phyloP scores from a whole-genome alignment of 2,888 invertebrate genomes.

The Acanthosepion esculentum region DNA sequence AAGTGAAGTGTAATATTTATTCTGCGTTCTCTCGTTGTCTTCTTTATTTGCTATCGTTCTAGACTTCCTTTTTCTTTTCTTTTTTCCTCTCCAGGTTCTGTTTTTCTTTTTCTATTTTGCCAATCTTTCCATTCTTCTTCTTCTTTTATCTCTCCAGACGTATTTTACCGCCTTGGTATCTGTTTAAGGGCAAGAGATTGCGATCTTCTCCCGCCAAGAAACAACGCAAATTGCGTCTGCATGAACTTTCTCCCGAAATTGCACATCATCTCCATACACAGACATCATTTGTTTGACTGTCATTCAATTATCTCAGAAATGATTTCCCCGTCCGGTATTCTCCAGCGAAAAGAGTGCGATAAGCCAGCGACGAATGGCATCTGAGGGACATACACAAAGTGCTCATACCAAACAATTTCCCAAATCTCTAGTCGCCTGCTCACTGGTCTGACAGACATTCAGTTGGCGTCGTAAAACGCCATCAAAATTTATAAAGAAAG shows the following conservation, averaged over 20 bases:
- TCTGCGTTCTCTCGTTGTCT: no score
- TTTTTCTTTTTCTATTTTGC: no score
- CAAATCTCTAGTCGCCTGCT: background rate
- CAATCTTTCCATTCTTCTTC: no score
- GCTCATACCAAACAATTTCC: no score
- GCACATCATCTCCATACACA: background rate
- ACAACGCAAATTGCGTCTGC: background rate
- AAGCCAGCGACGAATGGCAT: background rate
- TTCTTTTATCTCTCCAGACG: background rate
- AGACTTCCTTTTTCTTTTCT: no score
- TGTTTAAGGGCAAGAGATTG: background rate
- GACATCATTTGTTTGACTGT: background rate
- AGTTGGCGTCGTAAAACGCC: background rate
- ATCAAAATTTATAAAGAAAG: background rate
- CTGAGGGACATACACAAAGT: background rate
- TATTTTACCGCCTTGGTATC: background rate
- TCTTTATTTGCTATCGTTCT: no score
- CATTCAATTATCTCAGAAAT: background rate
- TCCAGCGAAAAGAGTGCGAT: background rate
- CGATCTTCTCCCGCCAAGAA: background rate
- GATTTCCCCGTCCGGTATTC: background rate
- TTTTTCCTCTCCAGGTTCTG: no score
- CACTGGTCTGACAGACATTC: background rate
- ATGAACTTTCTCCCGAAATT: background rate
- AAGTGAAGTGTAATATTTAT: no score